A percentile compares a stretch with the other conserved stretches of the same genome.
Conservation (phyloP, 2,888 invertebrate species). For the Eupithecia exiguata region DNA sequence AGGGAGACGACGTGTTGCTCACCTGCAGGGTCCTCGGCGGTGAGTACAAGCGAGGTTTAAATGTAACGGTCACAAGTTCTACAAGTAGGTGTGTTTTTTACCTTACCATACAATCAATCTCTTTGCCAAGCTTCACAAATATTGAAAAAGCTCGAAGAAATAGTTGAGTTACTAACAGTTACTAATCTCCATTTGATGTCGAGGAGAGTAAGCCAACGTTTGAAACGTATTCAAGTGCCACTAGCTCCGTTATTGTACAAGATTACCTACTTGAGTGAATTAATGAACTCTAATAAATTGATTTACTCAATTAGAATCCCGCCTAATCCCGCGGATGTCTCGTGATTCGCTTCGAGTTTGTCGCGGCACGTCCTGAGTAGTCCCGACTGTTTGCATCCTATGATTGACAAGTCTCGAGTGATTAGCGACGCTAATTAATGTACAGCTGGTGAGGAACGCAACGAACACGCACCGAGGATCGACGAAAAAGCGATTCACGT, state of each 20-base stretch:
- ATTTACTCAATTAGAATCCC: slow-evolving; percentile 34
- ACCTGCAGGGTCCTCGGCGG: slow-evolving; percentile 95
- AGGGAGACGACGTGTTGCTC: slow-evolving; percentile 92
- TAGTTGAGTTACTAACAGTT: background rate
- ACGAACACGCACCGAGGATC: slow-evolving; percentile 1
- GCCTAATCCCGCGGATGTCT: slow-evolving; percentile 36
- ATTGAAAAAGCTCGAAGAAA: background rate
- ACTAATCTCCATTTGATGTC: background rate
- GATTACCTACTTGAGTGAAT: slow-evolving; percentile 48
- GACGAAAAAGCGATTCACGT: background rate
- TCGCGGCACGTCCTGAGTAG: slow-evolving; percentile 28
- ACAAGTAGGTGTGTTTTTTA: background rate
- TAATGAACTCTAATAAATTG: slow-evolving; percentile 50
- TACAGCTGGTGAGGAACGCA: background rate
- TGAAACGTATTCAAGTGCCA: background rate
- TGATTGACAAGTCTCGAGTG: slow-evolving; percentile 5
- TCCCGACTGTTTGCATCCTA: slow-evolving; percentile 7
- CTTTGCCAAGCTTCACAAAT: background rate
- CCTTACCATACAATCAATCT: background rate
- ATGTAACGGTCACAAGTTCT: background rate
- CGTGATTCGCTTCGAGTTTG: slow-evolving; percentile 31
- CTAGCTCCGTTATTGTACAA: background rate
- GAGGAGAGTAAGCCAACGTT: background rate
- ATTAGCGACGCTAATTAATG: slow-evolving; percentile 12
- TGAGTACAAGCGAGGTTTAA: slow-evolving; percentile 66